Base-by-base conservation (phyloP, 2,113 vertebrate genomes). In the Chroicocephalus ridibundus region DNA sequence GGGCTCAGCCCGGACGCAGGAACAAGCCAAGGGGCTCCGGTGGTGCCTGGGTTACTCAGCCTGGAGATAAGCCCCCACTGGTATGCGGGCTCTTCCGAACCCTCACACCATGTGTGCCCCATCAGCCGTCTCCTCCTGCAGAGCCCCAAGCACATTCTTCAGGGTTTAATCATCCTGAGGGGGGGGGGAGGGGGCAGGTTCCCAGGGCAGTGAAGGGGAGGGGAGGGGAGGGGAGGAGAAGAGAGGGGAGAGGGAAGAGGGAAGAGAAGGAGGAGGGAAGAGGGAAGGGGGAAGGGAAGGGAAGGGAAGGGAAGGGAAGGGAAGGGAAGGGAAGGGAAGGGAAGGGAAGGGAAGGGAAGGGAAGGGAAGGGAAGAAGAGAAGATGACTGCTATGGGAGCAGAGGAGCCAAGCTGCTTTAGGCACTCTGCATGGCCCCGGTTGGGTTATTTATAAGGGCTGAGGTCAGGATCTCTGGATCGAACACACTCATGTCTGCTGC, bases 381-480 rank as follows among this genome's bases (percentile, higher is more conserved):
- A 26, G 42, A 38, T 1, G 31, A 24, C 16, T 79, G n/a, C 42
- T n/a, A 25, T 57, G 49, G 38, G n/a, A 64, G 32, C 6, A 62
- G 61, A 57, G n/a, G 18, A 71, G 5, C 22, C 34, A 54, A n/a
- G 44, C 5, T 11, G 64, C 14, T 78, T 46, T 24, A 40, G 55
- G 60, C 47, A 46, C 38, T 58, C 54, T 42, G 10, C n/a, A 19
- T 7, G 68, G 40, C 49, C 32, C 40, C 0, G 0, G 46, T 2
- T 72, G 74, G 70, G 82, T 74, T 96, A 95, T 96, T 96, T 94
- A 61, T 91, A 90, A 77, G 87, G 75, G 38, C 44, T 96, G 96
- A 95, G 66, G 32, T 94, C 93, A 91, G 94, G 54, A 51, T 79
- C 62, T 51, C 66, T 75, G 72, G 51, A 74, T 74, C 2, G 0